A percentile compares a stretch with the other conserved stretches of the same genome.
phyloP scores from a whole-genome alignment of 2,113 vertebrate genomes.

The Chloropsis cyanopogon region DNA sequence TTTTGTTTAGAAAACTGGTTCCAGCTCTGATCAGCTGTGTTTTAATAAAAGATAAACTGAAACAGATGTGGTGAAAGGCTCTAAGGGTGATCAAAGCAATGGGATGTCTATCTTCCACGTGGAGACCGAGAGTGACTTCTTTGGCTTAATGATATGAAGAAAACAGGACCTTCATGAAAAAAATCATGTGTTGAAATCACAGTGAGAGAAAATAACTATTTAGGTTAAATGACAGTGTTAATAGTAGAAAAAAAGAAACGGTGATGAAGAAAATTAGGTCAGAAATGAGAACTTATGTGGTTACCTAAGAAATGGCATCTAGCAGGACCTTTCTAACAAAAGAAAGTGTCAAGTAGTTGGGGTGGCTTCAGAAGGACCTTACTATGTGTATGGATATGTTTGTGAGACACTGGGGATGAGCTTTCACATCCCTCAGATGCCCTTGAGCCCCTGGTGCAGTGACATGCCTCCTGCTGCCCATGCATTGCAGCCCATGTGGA shows the following conservation, averaged over 20 bases:
- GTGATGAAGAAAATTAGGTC: background rate
- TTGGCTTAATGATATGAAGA: background rate
- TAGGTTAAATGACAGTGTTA: background rate
- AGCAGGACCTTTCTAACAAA: background rate
- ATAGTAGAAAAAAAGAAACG: background rate
- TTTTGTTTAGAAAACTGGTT: conserved; percentile 24
- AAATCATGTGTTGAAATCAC: background rate
- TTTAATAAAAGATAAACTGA: background rate
- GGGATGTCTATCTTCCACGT: background rate
- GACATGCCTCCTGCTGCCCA: background rate
- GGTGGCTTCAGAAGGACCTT: background rate
- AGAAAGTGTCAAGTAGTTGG: background rate
- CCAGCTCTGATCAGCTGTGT: conserved; percentile 3
- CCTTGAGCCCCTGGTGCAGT: background rate
- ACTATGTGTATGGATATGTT: background rate
- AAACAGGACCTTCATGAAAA: background rate
- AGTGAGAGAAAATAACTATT: background rate
- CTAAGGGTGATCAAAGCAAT: background rate
- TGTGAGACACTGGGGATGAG: background rate
- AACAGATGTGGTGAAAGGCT: conserved; percentile 23
- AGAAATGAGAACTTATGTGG: background rate
- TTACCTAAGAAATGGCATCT: background rate
- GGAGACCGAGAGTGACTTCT: background rate
- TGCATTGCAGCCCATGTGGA: background rate
- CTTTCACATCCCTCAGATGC: background rate